A percentile compares a stretch with the other conserved stretches of the same genome.
These are phyloP conservation scores for Dermolepida albohirtum DNA, from an alignment of 2,888 invertebrate species.

Conservation along the genomic window DNA sequence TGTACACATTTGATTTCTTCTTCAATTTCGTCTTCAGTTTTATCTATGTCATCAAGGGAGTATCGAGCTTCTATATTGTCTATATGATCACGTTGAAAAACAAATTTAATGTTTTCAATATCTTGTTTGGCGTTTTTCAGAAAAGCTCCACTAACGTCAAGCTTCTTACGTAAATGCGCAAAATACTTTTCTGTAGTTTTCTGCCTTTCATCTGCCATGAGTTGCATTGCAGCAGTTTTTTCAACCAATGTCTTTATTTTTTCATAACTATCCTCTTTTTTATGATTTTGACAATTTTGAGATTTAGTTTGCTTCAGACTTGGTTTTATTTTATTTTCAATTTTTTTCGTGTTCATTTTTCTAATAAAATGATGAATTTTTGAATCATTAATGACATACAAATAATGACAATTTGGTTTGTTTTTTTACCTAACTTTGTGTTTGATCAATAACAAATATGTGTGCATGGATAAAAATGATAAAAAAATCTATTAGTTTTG, in stretches of 20 bases:
- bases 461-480: too few species aligned
- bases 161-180: slow-evolving; percentile 52
- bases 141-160: slow-evolving; percentile 57
- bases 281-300: slow-evolving; percentile 19
- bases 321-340: slow-evolving; percentile 12
- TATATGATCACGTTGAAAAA: slow-evolving; percentile 55
- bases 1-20: slow-evolving; percentile 57
- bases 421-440: too few species aligned
- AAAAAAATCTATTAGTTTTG: too few species aligned
- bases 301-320: slow-evolving; percentile 7
- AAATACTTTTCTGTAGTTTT: slow-evolving; percentile 57
- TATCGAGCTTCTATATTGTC: slow-evolving; percentile 46
- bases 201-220: slow-evolving; percentile 54
- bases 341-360: slow-evolving; percentile 24
- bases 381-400: neutral
- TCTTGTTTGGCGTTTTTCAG: slow-evolving; percentile 58
- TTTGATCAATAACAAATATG: too few species aligned
- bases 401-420: too few species aligned
- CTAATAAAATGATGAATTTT: neutral
- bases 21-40: slow-evolving; percentile 57
- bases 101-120: slow-evolving; percentile 60
- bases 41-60: slow-evolving; percentile 49
- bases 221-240: slow-evolving; percentile 58
- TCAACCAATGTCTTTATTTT: slow-evolving; percentile 53
- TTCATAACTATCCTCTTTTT: slow-evolving; percentile 33